These are phyloP conservation scores for Holotrichia oblita DNA, from an alignment of 1,140 invertebrate genomes.

Conservation along the genomic window DNA sequence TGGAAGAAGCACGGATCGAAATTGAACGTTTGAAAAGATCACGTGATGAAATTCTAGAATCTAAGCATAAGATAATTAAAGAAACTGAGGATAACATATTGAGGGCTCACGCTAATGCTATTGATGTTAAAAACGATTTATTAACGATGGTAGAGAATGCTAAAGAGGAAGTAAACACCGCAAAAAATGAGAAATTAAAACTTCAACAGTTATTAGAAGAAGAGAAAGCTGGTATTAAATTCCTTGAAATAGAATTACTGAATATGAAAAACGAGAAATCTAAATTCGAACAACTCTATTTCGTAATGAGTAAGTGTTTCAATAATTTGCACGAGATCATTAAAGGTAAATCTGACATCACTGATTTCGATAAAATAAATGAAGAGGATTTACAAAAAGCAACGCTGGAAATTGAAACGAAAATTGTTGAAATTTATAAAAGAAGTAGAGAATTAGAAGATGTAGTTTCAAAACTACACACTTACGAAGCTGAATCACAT, in stretches of 20 bases:
- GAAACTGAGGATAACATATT: constrained; percentile 50
- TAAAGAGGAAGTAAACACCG: constrained; percentile 42
- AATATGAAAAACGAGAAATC: constrained; percentile 38
- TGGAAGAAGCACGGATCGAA: constrained; percentile 42
- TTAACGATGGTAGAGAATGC: constrained; percentile 44
- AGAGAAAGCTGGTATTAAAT: constrained; percentile 36
- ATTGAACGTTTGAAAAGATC: constrained; percentile 48
- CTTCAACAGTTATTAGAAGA: constrained; percentile 32
- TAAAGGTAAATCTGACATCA: not conserved
- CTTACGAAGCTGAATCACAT: not conserved
- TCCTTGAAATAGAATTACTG: constrained; percentile 31
- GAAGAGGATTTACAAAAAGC: not conserved
- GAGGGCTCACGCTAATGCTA: constrained; percentile 47
- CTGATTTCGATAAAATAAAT: not conserved
- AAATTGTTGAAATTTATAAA: constrained; percentile 14
- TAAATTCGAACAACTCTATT: constrained; percentile 26
- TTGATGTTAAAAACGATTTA: constrained; percentile 48
- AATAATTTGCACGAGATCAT: not conserved
- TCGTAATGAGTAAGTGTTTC: not conserved
- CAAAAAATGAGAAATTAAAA: constrained; percentile 36
- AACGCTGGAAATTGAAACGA: not conserved
- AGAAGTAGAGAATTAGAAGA: constrained; percentile 4
- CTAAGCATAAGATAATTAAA: constrained; percentile 50
- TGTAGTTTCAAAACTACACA: constrained; percentile 6
- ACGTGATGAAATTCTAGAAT: constrained; percentile 48